A percentile compares a stretch with the other conserved stretches of the same genome.
Evolutionary conservation across 2,888 invertebrate genomes (phyloP).

Genomic region (Volucella bombylans): DNA sequence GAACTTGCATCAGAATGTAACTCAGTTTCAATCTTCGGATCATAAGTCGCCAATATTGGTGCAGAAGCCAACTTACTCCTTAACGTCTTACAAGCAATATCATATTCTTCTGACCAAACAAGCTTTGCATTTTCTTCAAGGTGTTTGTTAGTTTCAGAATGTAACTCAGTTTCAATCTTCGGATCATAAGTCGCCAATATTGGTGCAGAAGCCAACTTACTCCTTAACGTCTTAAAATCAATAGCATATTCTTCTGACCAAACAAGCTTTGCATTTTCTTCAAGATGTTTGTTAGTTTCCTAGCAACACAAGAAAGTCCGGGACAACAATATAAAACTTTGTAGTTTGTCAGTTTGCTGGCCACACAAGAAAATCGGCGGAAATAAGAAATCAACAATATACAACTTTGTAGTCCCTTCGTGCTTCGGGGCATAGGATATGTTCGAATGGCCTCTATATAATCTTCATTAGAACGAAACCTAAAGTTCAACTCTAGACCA

Average conservation of each 20-base stretch:
- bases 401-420: constrained; percentile 9
- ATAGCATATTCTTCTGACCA: too few species aligned
- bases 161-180: constrained; percentile 75
- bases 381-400: constrained; percentile 55
- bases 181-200: constrained; percentile 76
- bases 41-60: too few species aligned
- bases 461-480: too few species aligned
- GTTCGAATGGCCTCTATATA: constrained; percentile 12
- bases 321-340: too few species aligned
- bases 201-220: too few species aligned
- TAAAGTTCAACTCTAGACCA: too few species aligned
- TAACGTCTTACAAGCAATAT: too few species aligned
- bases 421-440: constrained; percentile 35
- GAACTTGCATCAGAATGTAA: constrained; percentile 77
- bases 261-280: constrained; percentile 17
- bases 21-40: constrained; percentile 74
- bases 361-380: constrained; percentile 51
- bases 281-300: constrained; percentile 76
- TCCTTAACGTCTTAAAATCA: too few species aligned
- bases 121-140: constrained; percentile 19
- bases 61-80: too few species aligned
- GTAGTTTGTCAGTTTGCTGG: too few species aligned
- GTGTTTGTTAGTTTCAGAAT: constrained; percentile 76
- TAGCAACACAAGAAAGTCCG: constrained; percentile 71
- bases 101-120: too few species aligned